Conservation (phyloP, 2,113 vertebrate species). For the Grallaria varia region DNA sequence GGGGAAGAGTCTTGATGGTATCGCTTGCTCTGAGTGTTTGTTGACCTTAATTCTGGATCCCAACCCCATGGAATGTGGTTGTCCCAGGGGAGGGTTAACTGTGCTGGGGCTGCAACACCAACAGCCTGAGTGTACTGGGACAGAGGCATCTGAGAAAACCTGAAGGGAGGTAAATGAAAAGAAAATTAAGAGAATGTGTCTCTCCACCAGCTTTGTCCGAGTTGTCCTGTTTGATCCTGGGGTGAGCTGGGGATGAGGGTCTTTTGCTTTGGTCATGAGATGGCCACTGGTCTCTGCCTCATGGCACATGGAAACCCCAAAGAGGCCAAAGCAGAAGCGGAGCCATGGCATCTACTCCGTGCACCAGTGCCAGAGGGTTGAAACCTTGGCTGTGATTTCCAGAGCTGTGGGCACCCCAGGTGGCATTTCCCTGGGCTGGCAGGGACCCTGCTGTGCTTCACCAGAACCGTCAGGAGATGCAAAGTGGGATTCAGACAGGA, state of each 20-base stretch:
- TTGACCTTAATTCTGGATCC: neutral
- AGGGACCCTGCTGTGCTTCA: neutral
- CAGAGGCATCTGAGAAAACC: neutral
- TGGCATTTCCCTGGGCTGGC: neutral
- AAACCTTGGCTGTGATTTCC: neutral
- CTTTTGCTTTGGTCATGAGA: neutral
- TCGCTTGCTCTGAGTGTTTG: neutral
- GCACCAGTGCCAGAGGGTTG: neutral
- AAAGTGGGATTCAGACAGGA: neutral
- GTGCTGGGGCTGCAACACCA: neutral
- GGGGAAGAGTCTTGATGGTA: neutral
- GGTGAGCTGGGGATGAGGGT: neutral
- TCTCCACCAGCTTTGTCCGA: neutral
- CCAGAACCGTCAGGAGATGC: neutral
- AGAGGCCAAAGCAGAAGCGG: neutral
- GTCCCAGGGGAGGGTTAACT: neutral
- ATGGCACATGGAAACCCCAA: neutral
- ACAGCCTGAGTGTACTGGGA: fast-evolving
- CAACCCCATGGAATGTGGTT: fast-evolving
- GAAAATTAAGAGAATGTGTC: neutral
- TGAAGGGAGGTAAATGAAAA: neutral
- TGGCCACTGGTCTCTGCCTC: neutral
- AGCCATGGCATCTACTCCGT: fast-evolving
- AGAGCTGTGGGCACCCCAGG: neutral
- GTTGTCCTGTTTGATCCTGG: neutral